Conservation (phyloP, 2,113 vertebrate species). For the Dicentrarchus labrax region DNA sequence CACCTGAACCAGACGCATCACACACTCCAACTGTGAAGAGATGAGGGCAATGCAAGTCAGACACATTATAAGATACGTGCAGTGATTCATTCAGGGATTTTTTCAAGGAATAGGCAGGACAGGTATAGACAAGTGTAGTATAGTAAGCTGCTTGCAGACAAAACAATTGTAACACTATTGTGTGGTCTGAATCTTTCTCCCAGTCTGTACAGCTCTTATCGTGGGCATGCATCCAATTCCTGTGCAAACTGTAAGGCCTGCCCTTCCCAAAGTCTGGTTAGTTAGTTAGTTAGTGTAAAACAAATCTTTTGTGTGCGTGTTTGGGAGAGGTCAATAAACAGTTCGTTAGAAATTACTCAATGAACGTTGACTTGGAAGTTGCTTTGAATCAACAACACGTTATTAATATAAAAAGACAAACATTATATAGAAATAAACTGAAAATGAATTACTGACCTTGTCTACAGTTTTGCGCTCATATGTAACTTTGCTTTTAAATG, state of each 20-base stretch:
- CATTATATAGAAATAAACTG: background rate
- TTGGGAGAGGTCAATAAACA: background rate
- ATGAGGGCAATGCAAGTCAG: slow-evolving; percentile 9
- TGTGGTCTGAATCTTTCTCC: too few species aligned
- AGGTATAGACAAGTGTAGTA: slow-evolving; percentile 28
- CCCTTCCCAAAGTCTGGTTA: background rate
- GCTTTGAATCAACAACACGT: background rate
- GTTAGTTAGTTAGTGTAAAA: background rate
- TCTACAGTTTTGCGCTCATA: background rate
- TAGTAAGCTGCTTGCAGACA: background rate
- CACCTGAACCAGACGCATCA: slow-evolving; percentile 93
- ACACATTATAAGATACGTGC: background rate
- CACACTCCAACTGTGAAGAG: slow-evolving; percentile 92
- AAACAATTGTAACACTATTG: background rate
- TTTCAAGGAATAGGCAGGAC: background rate
- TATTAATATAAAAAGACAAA: background rate
- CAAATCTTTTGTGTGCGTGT: background rate
- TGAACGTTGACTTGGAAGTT: background rate
- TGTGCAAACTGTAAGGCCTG: background rate
- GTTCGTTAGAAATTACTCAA: background rate
- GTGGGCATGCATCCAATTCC: slow-evolving; percentile 21
- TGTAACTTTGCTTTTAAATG: background rate
- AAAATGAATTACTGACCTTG: background rate
- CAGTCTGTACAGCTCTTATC: background rate
- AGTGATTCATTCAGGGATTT: background rate